A percentile compares a stretch with the other conserved stretches of the same genome.
These are phyloP conservation scores for Asbolus verrucosus DNA, from an alignment of 1,140 invertebrate species.

Conservation along the genomic window DNA sequence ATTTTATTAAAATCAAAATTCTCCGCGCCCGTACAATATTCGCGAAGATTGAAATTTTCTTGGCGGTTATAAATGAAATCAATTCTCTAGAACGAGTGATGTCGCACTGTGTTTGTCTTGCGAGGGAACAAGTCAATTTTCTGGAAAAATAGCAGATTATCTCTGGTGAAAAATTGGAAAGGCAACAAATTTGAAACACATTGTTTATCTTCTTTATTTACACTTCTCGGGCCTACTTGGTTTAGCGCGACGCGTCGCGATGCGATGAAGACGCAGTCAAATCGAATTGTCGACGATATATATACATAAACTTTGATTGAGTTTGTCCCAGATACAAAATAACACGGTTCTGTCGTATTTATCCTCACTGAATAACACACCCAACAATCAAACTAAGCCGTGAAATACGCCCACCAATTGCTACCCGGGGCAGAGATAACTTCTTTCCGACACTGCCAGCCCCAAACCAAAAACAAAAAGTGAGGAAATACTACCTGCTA, in stretches of 20 bases:
- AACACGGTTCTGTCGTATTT: conserved; percentile 6
- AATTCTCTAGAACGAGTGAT: conserved; percentile 49
- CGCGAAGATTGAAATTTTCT: conserved; percentile 41
- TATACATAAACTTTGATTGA: conserved; percentile 38
- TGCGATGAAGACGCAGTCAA: conserved; percentile 19
- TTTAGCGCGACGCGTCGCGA: conserved; percentile 17
- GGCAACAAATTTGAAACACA: conserved; percentile 57
- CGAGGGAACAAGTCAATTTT: conserved; percentile 55
- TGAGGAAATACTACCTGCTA: too few relatives aligned
- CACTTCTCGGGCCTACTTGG: too few relatives aligned
- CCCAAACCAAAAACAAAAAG: too few relatives aligned
- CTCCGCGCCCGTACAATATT: neutral
- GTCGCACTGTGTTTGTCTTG: conserved; percentile 52
- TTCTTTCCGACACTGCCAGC: too few relatives aligned
- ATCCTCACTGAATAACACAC: conserved; percentile 7
- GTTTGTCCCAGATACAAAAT: conserved; percentile 16
- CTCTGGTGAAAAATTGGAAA: conserved; percentile 55
- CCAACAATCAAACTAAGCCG: too few relatives aligned
- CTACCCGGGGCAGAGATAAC: too few relatives aligned
- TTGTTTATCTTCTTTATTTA: conserved; percentile 57
- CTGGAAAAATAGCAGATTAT: conserved; percentile 55
- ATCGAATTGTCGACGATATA: conserved; percentile 21
- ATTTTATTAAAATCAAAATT: neutral
- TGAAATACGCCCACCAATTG: too few relatives aligned
- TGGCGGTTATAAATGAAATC: conserved; percentile 55